Base-by-base conservation (phyloP, 2,113 vertebrate genomes). In the Pseudolaguvia tuberculata region DNA sequence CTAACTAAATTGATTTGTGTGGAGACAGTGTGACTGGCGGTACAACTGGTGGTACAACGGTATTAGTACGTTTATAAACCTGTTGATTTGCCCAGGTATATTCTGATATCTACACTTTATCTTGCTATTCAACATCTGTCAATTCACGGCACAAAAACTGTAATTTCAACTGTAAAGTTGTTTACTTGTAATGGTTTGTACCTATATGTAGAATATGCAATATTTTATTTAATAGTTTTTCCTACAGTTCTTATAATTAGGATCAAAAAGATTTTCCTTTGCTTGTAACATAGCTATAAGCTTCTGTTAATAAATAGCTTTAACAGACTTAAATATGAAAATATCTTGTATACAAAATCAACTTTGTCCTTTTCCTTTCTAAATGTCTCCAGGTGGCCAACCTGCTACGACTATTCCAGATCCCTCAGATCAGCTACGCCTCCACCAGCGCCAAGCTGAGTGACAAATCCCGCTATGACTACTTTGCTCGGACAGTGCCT, bases 361-460 rank as follows among this genome's bases (percentile, higher is more conserved):
- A 10, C 7, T 31, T 27, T 18, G 31, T 58, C 52, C 10, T 73
- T 78, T 45, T 75, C 5, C 20, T 72, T 65, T 56, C 39, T 35
- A 14, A 59, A 39, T 75, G 8, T 51, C 65, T 82, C 14, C 81
- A 82, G 97, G 97, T 99, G 83, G 97, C 96, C 89, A 99, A 99
- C 85, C 91, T 99, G 47, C 90, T 99, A 57, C 85, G 97, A 74
- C 93, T 99, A 59, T 99, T 99, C 85, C 96, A 99, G 87, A 98
- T 99, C 82, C 96, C 97, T 0, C 97, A 99, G 91, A 97, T 99
- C 88, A 99, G 97, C 89, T 99, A 99, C 0, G 97, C 96, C 27
- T 99, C 97, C 70, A 99, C 97, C 79, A 99, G 97, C 1, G 96
- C 97, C 86, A 99, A 99, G 85, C 92, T 99, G 76, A 99, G 97